These are phyloP conservation scores for Epistrophe grossulariae DNA, from an alignment of 2,888 invertebrate species.

Conservation along the genomic window DNA sequence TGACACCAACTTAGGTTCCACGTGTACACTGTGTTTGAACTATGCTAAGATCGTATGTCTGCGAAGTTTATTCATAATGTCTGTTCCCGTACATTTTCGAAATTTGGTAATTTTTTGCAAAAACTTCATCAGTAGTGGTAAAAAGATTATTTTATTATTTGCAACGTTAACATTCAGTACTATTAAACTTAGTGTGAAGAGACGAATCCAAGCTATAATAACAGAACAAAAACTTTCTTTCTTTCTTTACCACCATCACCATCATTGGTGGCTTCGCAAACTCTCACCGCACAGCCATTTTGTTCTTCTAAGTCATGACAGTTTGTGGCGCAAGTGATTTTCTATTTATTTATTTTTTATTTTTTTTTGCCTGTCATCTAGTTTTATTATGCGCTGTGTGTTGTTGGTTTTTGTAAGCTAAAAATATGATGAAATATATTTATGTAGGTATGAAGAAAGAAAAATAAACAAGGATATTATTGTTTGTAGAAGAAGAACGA, in stretches of 20 bases:
- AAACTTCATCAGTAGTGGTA: no score
- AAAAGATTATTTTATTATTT: no score
- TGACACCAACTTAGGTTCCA: no score
- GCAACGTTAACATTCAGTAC: not conserved
- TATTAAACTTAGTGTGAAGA: constrained; percentile 9
- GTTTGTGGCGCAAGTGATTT: constrained; percentile 74
- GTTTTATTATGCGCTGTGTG: constrained; percentile 33
- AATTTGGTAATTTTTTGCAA: no score
- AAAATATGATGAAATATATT: constrained; percentile 43
- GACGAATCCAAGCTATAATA: constrained; percentile 65
- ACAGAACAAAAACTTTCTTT: constrained; percentile 47
- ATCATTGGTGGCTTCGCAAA: constrained; percentile 39
- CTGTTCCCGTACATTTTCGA: no score
- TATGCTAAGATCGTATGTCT: no score
- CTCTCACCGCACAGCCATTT: constrained; percentile 68
- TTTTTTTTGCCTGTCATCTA: constrained; percentile 38
- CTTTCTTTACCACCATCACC: constrained; percentile 45
- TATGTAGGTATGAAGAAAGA: constrained; percentile 39
- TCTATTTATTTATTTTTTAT: not conserved
- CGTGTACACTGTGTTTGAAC: no score
- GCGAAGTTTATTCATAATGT: no score
- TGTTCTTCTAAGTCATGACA: constrained; percentile 72
- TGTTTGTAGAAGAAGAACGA: not conserved
- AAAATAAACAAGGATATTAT: constrained; percentile 53
- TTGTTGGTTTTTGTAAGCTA: constrained; percentile 19